Base-by-base conservation (phyloP, 2,797 vertebrate species). In the Oreochromis grahami region DNA sequence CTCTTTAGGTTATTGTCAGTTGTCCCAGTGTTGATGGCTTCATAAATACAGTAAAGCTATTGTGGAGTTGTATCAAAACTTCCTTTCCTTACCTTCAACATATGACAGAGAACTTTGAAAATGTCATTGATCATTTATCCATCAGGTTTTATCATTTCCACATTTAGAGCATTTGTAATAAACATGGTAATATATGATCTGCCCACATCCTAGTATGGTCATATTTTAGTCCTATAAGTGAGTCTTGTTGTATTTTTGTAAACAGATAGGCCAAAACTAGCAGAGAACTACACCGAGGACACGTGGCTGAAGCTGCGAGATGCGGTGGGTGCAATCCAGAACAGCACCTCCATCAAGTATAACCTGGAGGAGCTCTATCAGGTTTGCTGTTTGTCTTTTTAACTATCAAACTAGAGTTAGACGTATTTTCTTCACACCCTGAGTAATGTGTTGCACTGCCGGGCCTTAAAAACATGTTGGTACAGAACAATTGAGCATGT, bases 361-460 rank as follows among this genome's bases (percentile, higher is more conserved):
- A 99, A 99, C 93, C 96, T 99, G 93, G 98, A 99, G 88, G 98
- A 99, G 93, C 98, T 99, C 80, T 99, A 99, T 95, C 99, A 99
- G 98, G 99, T 93, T 38, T 83, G 84, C 8, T 15, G 34, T 78
- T 12, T 36, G 5, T 45, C 19, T 84, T 11, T 56, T 34, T 77
- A 17, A 51, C 58, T 9, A 34, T 6, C 14, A 50, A 34, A 15
- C 11, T 74, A 12, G 14, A 43, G 15, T 43, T 36, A 2, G 2
- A 34, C 15, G 1, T 10, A n/a, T 53, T 81, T 80, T 50, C 26
- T 53, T 24, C 11, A 3, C 51, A 19, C 12, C 11, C 5, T 80
- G 29, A 34, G 32, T 13, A 21, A 13, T 38, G 32, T 63, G 19
- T 10, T 26, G 56, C 19, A 19, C 38, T 53, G 34, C 12, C 26